phyloP scores from a whole-genome alignment of 2,797 vertebrate species.

The Etheostoma perlongum region DNA sequence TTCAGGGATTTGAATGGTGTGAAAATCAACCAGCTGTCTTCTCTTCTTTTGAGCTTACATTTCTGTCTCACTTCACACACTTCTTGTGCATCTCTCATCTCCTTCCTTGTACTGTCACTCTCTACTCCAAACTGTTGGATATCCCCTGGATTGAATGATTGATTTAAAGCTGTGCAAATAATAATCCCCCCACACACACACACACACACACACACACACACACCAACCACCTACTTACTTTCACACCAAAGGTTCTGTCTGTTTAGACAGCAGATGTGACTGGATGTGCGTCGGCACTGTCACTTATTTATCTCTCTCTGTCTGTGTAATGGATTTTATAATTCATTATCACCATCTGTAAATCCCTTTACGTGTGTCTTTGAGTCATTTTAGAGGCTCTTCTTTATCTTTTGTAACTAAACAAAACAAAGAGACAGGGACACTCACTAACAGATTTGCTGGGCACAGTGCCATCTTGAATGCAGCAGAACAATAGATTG shows the following conservation, averaged over 20 bases:
- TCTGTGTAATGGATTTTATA: slow-evolving; percentile 42
- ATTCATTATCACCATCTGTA: slow-evolving; percentile 64
- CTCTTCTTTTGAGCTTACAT: slow-evolving; percentile 34
- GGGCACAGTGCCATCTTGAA: slow-evolving; percentile 22
- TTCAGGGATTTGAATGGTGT: slow-evolving; percentile 19
- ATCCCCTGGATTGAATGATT: slow-evolving; percentile 37
- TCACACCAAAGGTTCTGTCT: slow-evolving; percentile 34
- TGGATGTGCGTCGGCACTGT: slow-evolving; percentile 45
- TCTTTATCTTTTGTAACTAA: slow-evolving; percentile 29
- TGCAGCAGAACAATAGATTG: slow-evolving; percentile 18
- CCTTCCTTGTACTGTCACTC: slow-evolving; percentile 38
- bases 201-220: slow-evolving; percentile 3
- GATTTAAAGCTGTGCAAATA: slow-evolving; percentile 50
- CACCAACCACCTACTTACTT: slow-evolving; percentile 1
- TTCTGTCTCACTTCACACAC: slow-evolving; percentile 48
- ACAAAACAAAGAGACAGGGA: slow-evolving; percentile 20
- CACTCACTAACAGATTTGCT: slow-evolving; percentile 33
- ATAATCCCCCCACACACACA: background rate
- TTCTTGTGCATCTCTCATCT: slow-evolving; percentile 23
- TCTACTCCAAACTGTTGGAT: slow-evolving; percentile 42
- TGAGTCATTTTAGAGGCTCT: slow-evolving; percentile 25
- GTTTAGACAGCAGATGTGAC: slow-evolving; percentile 56
- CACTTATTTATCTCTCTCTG: slow-evolving; percentile 29
- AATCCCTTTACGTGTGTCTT: slow-evolving; percentile 33
- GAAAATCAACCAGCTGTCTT: slow-evolving; percentile 39